Conservation (phyloP, 2,113 vertebrate species). For the Pluvianellus socialis region DNA sequence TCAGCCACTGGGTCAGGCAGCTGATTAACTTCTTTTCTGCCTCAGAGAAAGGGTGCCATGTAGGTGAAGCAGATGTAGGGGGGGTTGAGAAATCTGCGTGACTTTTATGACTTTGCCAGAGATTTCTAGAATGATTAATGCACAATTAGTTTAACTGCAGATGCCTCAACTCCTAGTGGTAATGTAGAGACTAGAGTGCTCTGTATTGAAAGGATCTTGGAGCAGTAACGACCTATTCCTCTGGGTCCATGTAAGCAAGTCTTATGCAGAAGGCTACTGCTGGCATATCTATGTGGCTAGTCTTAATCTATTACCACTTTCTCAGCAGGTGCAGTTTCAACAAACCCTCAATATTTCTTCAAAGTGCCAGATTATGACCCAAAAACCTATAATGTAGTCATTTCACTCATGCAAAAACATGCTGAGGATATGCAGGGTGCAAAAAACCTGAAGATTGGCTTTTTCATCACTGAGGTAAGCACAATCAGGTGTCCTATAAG, state of each 20-base stretch:
- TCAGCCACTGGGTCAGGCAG: background rate
- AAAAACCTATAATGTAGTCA: constrained; percentile 29
- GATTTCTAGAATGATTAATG: background rate
- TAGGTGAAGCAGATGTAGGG: background rate
- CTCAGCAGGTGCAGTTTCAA: constrained; percentile 30
- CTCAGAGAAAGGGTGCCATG: background rate
- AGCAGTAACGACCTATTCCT: background rate
- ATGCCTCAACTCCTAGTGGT: background rate
- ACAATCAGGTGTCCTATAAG: background rate
- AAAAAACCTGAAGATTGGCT: constrained; percentile 23
- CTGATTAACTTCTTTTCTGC: background rate
- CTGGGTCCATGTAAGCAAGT: background rate
- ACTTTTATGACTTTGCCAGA: background rate
- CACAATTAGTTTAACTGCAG: background rate
- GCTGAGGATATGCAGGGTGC: background rate
- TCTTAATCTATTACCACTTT: background rate
- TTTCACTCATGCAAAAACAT: constrained; percentile 65
- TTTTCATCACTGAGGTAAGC: constrained; percentile 65
- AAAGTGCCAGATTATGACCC: constrained; percentile 39
- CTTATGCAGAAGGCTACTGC: background rate
- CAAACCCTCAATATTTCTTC: constrained; percentile 53
- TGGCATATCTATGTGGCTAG: background rate
- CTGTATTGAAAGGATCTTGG: background rate
- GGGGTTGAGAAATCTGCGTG: background rate
- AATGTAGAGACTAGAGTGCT: background rate